phyloP scores from a whole-genome alignment of 2,888 invertebrate species.

The Anoncus sp. region DNA sequence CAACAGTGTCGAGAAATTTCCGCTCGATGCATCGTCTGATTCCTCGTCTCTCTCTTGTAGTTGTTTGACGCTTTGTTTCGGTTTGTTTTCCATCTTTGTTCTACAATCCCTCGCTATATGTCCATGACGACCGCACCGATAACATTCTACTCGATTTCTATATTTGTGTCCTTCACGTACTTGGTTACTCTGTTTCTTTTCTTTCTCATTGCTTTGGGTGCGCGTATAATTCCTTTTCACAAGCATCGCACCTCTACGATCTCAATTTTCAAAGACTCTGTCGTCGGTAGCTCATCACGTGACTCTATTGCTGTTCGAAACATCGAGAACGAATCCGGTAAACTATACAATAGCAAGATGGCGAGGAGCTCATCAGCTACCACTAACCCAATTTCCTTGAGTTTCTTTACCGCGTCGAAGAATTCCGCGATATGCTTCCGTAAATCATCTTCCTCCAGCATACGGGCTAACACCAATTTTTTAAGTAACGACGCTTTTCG shows the following conservation, averaged over 20 bases:
- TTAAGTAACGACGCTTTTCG: slow-evolving; percentile 50
- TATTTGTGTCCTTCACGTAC: slow-evolving; percentile 4
- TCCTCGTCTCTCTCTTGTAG: not conserved
- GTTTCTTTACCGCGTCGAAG: slow-evolving; percentile 51
- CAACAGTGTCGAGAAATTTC: not conserved
- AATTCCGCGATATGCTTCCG: slow-evolving; percentile 57
- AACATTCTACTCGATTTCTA: slow-evolving; percentile 16
- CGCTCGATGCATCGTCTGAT: not conserved
- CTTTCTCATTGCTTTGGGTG: not conserved
- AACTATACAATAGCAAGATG: slow-evolving; percentile 46
- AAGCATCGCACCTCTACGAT: slow-evolving; percentile 44
- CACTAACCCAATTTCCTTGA: slow-evolving; percentile 51
- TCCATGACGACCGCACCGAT: slow-evolving; percentile 15
- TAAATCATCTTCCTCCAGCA: slow-evolving; percentile 58
- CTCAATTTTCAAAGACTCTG: slow-evolving; percentile 43
- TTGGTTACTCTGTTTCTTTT: too few relatives aligned
- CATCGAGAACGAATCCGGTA: slow-evolving; percentile 34
- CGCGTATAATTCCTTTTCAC: not conserved
- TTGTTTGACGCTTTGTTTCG: slow-evolving; percentile 25
- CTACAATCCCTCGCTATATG: slow-evolving; percentile 26
- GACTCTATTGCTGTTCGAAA: slow-evolving; percentile 53
- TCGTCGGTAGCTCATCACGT: slow-evolving; percentile 30
- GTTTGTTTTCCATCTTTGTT: slow-evolving; percentile 9
- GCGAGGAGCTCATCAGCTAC: slow-evolving; percentile 53
- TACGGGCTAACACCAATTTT: slow-evolving; percentile 51